Evolutionary conservation across 2,113 vertebrate species (phyloP), one percentile per base, ranked within the genome.

Genomic region (Bungarus multicinctus): DNA sequence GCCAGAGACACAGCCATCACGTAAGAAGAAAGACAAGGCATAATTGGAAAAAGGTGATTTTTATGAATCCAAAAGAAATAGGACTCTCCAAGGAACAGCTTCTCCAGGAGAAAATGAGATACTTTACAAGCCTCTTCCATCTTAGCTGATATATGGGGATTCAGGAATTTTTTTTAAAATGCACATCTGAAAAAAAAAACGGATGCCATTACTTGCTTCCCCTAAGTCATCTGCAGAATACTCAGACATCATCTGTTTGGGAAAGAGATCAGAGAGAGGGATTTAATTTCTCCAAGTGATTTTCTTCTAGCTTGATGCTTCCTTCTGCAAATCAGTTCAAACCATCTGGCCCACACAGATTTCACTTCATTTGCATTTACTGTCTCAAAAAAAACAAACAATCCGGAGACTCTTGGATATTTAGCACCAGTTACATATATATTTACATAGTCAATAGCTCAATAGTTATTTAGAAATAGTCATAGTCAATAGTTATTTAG

Each of bases 251-350:
- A 27, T 43, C 87, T 90, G 90, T 91, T 55, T 20, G 0, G 27
- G 12, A 58, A 94, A 93, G 54, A 74, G 8, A 58, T 55, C 74
- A 53, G 85, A 0, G 1, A 85, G 86, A 93, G 91, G 53, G 58
- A 91, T 95, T 95, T 95, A 91, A 95, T 94, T 94, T 94, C 89
- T 91, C 43, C 88, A 8, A 92, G 86, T 88, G 0, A 85, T 90
- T 94, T 91, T 95, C 95, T 95, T 94, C 91, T 52, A 1, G 0
- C 93, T 93, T 95, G 74, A 57, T 87, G 87, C 27, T 14, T 3
- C 23, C 47, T 94, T 94, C 87, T 94, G 50, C 89, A 74, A 95
- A 92, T 93, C 94, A 95, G 47, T 81, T 52, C 94, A 91, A 2
- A 0, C 93, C 94, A 90, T 90, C 93, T 90, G 58, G 88, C 90